phyloP scores from a whole-genome alignment of 2,888 invertebrate genomes.

The Stomorhina lunata region DNA sequence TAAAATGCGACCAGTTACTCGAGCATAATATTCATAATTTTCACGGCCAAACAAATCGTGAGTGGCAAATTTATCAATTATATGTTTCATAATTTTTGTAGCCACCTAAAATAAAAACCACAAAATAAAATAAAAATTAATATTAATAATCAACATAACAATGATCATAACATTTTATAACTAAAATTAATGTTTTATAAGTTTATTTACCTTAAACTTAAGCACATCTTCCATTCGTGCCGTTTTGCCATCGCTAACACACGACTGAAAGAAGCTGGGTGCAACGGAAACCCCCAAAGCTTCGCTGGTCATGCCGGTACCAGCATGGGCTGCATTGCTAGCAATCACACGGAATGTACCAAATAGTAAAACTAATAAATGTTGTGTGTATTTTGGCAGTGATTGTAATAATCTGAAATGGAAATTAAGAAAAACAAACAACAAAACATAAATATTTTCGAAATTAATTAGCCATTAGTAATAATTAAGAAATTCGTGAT shows the following conservation, averaged over 20 bases:
- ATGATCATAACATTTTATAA: too few relatives aligned
- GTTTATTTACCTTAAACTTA: slow-evolving; percentile 89
- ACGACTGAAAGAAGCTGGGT: slow-evolving; percentile 97
- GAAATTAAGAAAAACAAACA: slow-evolving; percentile 57
- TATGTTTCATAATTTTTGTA: slow-evolving; percentile 96
- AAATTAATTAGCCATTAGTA: neutral
- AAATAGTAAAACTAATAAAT: slow-evolving; percentile 95
- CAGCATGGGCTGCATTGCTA: slow-evolving; percentile 92
- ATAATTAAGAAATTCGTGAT: slow-evolving; percentile 15
- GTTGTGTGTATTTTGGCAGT: slow-evolving; percentile 93
- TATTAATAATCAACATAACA: neutral
- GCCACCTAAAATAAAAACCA: slow-evolving; percentile 85
- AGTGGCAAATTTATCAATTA: slow-evolving; percentile 98
- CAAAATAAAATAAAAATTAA: neutral
- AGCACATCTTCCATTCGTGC: slow-evolving; percentile 98
- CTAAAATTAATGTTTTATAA: neutral
- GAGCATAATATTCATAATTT: slow-evolving; percentile 97
- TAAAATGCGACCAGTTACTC: slow-evolving; percentile 94
- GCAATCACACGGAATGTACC: slow-evolving; percentile 98
- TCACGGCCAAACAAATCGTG: slow-evolving; percentile 96
- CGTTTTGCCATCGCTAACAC: slow-evolving; percentile 96
- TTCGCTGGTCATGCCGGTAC: slow-evolving; percentile 96
- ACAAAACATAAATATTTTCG: slow-evolving; percentile 15
- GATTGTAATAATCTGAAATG: slow-evolving; percentile 89
- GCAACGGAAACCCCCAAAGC: slow-evolving; percentile 97